Percentiles rank a stretch among this genome's conserved stretches.
These are phyloP conservation scores for Aphaenogaster rudis DNA, from an alignment of 1,140 invertebrate species.

Conservation along the genomic window DNA sequence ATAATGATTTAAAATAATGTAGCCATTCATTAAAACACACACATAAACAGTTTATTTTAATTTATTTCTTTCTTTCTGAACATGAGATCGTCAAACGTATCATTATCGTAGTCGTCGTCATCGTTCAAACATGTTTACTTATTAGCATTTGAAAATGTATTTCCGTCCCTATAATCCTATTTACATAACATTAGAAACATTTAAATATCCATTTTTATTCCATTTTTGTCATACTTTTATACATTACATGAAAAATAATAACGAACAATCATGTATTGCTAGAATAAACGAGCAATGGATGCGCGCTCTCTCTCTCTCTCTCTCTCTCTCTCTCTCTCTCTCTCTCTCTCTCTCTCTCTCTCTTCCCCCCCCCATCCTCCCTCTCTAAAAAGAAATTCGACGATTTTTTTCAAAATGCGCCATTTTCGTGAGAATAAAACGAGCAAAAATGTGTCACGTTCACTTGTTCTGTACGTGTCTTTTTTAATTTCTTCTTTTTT, in stretches of 20 bases:
- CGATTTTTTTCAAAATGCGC: background rate
- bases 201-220: conserved; percentile 76
- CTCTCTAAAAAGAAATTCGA: background rate
- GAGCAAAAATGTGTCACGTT: background rate
- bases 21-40: conserved; percentile 72
- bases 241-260: conserved; percentile 78
- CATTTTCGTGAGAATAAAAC: background rate
- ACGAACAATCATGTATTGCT: conserved; percentile 77
- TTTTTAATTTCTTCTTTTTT: background rate
- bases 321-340: background rate
- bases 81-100: conserved; percentile 72
- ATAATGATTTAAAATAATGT: conserved; percentile 59
- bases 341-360: too few species aligned
- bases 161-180: conserved; percentile 74
- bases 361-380: background rate
- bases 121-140: conserved; percentile 61
- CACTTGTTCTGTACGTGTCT: background rate
- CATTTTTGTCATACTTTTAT: conserved; percentile 65
- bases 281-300: conserved; percentile 50
- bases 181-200: conserved; percentile 83
- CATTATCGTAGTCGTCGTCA: conserved; percentile 18
- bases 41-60: conserved; percentile 75
- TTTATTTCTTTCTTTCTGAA: conserved; percentile 68
- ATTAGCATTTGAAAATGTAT: conserved; percentile 71
- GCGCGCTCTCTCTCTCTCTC: background rate